Evolutionary conservation across 2,888 invertebrate genomes (phyloP).

Genomic region (Cephus pygmeus): DNA sequence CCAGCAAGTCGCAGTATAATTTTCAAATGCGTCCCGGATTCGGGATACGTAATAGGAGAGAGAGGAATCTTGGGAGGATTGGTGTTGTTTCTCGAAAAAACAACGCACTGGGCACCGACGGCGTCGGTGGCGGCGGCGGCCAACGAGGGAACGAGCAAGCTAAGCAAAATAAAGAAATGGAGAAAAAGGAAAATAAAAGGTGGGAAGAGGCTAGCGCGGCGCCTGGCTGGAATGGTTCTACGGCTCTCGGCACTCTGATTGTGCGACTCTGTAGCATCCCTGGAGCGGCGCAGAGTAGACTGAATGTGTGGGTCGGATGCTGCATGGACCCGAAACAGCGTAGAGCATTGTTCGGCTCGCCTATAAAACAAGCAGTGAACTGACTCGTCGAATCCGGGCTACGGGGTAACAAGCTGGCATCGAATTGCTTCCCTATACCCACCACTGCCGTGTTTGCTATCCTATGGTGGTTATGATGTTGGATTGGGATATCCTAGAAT

Average conservation of each 20-base stretch:
- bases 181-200: slow-evolving; percentile 16
- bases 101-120: background rate
- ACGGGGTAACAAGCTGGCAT: background rate
- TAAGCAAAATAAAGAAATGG: slow-evolving; percentile 15
- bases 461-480: background rate
- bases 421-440: background rate
- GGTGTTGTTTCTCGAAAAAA: slow-evolving; percentile 5
- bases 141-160: slow-evolving; percentile 10
- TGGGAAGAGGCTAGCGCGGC: slow-evolving; percentile 15
- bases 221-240: slow-evolving; percentile 22
- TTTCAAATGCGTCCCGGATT: background rate
- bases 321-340: slow-evolving; percentile 19
- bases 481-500: background rate
- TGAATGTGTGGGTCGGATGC: slow-evolving; percentile 14
- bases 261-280: slow-evolving; percentile 18
- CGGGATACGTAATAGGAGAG: background rate
- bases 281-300: slow-evolving; percentile 2
- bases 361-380: slow-evolving; percentile 11
- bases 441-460: background rate
- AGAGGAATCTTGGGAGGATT: background rate
- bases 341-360: slow-evolving; percentile 9
- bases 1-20: background rate
- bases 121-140: background rate
- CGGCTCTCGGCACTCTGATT: slow-evolving; percentile 17
- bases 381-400: background rate